These are phyloP conservation scores for Encarsia formosa DNA, from an alignment of 2,888 invertebrate species.

Conservation along the genomic window DNA sequence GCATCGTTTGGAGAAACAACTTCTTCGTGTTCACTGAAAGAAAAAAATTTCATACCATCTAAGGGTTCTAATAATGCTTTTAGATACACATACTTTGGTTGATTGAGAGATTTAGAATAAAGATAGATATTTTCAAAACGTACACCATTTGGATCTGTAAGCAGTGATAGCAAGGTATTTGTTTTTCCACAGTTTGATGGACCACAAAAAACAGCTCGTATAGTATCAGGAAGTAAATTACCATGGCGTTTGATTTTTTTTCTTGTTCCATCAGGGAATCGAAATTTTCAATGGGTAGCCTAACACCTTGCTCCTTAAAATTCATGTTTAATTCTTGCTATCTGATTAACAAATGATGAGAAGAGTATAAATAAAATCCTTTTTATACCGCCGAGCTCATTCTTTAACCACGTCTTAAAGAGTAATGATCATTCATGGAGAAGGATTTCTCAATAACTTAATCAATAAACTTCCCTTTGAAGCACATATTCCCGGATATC, in stretches of 20 bases:
- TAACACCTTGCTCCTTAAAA: neutral
- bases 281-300: neutral
- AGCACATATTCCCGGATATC: too few relatives aligned
- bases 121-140: conserved; percentile 46
- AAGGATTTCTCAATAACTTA: too few relatives aligned
- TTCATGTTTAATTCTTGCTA: neutral
- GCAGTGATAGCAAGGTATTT: neutral
- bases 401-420: too few relatives aligned
- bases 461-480: too few relatives aligned
- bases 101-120: too few relatives aligned
- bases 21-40: too few relatives aligned
- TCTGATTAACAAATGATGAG: neutral
- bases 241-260: neutral
- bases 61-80: too few relatives aligned
- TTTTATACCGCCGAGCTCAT: too few relatives aligned
- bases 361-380: neutral
- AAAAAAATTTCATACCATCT: too few relatives aligned
- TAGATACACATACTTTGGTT: too few relatives aligned
- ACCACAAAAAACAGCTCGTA: neutral
- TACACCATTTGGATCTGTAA: conserved; percentile 38
- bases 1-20: too few relatives aligned
- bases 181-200: conserved; percentile 2
- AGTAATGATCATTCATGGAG: too few relatives aligned
- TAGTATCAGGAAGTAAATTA: neutral
- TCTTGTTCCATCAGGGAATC: neutral